Percentiles rank a stretch among this genome's conserved stretches.
These are phyloP conservation scores for Himalopsyche japonica DNA, from an alignment of 2,888 invertebrate genomes.

Conservation along the genomic window DNA sequence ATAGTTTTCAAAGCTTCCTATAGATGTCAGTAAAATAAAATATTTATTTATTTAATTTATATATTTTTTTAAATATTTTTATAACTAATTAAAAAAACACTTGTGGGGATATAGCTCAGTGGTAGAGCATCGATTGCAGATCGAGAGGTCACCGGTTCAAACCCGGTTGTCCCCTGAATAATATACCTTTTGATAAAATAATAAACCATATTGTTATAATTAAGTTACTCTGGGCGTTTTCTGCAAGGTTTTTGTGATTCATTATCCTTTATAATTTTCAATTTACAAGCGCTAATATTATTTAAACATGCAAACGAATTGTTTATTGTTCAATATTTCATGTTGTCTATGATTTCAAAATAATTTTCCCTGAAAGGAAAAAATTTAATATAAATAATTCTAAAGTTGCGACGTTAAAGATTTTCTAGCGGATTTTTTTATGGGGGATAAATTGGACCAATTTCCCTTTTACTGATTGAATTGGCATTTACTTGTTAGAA, in stretches of 20 bases:
- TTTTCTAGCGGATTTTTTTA: too few species aligned
- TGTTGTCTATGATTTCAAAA: too few species aligned
- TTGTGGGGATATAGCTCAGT: slow-evolving; percentile 78
- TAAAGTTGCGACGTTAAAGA: too few species aligned
- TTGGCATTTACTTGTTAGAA: too few species aligned
- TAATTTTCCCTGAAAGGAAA: too few species aligned
- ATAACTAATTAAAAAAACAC: neutral
- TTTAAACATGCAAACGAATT: neutral
- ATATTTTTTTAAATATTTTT: neutral
- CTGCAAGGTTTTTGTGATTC: neutral
- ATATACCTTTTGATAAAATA: neutral
- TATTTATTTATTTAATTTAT: neutral
- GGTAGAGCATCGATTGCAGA: slow-evolving; percentile 91
- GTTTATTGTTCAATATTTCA: too few species aligned
- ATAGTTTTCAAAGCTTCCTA: neutral
- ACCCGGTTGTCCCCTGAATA: slow-evolving; percentile 78
- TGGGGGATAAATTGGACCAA: too few species aligned
- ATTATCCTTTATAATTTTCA: neutral
- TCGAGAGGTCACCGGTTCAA: slow-evolving; percentile 90
- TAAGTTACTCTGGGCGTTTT: neutral
- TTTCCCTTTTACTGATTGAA: too few species aligned
- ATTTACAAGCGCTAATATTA: neutral
- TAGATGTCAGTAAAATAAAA: neutral
- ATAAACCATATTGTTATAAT: neutral
- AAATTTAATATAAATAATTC: too few species aligned